Base-by-base conservation (phyloP, 2,113 vertebrate genomes). In the Motacilla alba region DNA sequence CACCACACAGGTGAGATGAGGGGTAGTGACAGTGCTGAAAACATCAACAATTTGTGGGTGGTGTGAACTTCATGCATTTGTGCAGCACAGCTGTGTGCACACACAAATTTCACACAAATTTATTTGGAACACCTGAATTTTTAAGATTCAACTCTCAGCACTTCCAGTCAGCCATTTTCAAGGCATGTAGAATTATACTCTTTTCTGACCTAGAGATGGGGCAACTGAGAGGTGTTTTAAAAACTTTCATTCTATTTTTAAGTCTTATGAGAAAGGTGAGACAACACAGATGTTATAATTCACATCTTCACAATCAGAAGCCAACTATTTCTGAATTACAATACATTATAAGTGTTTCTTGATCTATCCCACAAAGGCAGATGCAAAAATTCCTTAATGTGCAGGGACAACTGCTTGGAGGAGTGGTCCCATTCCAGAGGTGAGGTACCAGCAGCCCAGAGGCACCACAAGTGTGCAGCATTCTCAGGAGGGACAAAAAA, bases 31-130 rank as follows among this genome's bases (percentile, higher is more conserved):
- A 15, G 39, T 6, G 5, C 39, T 70, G 55, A 27, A 64, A 83
- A 24, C 44, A 5, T 15, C 9, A 43, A 2, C 4, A 13, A 0
- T 33, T 8, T 33, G 7, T 4, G 44, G 2, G 5, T 21, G 63
- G 30, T n/a, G 17, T 52, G 30, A 69, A 8, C 15, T 62, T 44
- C 1, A 1, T 1, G 22, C 5, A 12, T 21, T 70, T 59, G 28
- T n/a, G 31, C 12, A 75, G 52, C 56, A 41, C 47, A 15, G 21
- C 5, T 52, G 23, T 1, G 0, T 5, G 24, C 9, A n/a, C 23
- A 7, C 30, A 28, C 15, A 8, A 3, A 11, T 59, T 31, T 23
- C 52, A 35, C 35, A 35, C 35, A 35, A 35, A 35, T 35, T 67
- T 19, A 8, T 0, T 66, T 4, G 15, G 13, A 77, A 7, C 13